Conservation (phyloP, 2,797 vertebrate species). For the Gymnoscopelus braueri region DNA sequence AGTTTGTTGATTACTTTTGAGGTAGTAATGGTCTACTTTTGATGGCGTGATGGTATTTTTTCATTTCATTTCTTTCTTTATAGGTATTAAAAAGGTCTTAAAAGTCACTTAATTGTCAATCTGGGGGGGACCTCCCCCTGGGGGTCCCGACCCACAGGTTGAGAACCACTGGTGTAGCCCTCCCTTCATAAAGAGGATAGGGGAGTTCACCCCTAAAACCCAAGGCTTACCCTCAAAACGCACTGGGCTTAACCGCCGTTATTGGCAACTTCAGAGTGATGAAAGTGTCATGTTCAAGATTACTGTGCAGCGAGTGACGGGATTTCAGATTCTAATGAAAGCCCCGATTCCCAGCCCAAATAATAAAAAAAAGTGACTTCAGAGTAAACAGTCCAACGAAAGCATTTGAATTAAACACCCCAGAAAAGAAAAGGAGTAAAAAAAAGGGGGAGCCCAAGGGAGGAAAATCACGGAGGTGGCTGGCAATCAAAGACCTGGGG, state of each 20-base stretch:
- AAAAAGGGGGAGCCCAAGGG: slow-evolving; percentile 8
- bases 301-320: slow-evolving; percentile 42
- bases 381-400: slow-evolving; percentile 38
- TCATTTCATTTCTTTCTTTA: too few relatives aligned
- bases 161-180: slow-evolving; percentile 1
- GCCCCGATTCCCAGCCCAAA: slow-evolving; percentile 38
- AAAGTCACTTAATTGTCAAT: too few relatives aligned
- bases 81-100: too few relatives aligned
- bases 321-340: slow-evolving; percentile 57
- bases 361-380: slow-evolving; percentile 38
- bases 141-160: too few relatives aligned
- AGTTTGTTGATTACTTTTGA: too few relatives aligned
- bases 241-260: slow-evolving; percentile 31
- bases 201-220: slow-evolving; percentile 46
- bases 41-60: too few relatives aligned
- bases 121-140: too few relatives aligned
- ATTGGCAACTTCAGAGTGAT: slow-evolving; percentile 48
- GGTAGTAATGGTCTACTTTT: too few relatives aligned
- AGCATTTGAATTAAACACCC: slow-evolving; percentile 34
- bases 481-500: slow-evolving; percentile 68
- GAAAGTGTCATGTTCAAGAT: slow-evolving; percentile 55
- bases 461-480: slow-evolving; percentile 44
- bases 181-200: slow-evolving; percentile 45
- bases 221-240: slow-evolving; percentile 47
- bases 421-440: slow-evolving; percentile 18